Conservation (phyloP, 1,140 invertebrate genomes). For the Platyscapa corneri region DNA sequence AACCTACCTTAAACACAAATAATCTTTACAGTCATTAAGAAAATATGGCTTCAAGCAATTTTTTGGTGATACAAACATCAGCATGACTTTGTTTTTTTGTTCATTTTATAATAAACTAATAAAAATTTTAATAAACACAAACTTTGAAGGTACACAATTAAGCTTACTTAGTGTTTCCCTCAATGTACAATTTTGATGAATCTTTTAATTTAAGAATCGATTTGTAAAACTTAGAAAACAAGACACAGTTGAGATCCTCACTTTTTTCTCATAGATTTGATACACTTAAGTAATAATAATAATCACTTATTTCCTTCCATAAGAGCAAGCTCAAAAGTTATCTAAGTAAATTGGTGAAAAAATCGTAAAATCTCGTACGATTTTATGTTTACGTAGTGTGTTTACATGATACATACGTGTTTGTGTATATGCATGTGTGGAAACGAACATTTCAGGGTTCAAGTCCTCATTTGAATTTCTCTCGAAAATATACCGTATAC, state of each 20-base stretch:
- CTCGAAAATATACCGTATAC: constrained; percentile 75
- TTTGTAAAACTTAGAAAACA: constrained; percentile 51
- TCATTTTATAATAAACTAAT: constrained; percentile 49
- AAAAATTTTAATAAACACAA: constrained; percentile 50
- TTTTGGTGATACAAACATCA: constrained; percentile 41
- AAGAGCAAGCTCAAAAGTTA: constrained; percentile 50
- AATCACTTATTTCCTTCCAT: constrained; percentile 42
- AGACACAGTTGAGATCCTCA: constrained; percentile 33
- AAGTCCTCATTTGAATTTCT: constrained; percentile 55
- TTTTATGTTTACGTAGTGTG: constrained; percentile 45
- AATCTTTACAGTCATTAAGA: constrained; percentile 40
- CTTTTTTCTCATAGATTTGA: constrained; percentile 31
- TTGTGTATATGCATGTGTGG: constrained; percentile 46
- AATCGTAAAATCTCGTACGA: constrained; percentile 43
- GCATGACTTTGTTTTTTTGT: constrained; percentile 24
- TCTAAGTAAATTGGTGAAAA: constrained; percentile 57
- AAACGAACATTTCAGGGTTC: constrained; percentile 48
- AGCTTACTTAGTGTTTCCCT: constrained; percentile 21
- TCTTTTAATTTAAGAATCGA: constrained; percentile 39
- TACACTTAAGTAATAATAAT: constrained; percentile 50
- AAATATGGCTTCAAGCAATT: constrained; percentile 52
- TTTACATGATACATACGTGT: constrained; percentile 45
- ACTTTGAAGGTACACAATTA: constrained; percentile 34
- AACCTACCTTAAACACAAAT: constrained; percentile 48
- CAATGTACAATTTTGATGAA: constrained; percentile 42